A percentile compares a stretch with the other conserved stretches of the same genome.
These are phyloP conservation scores for Scaptomyza reducta DNA, from an alignment of 2,888 invertebrate genomes.

Conservation along the genomic window DNA sequence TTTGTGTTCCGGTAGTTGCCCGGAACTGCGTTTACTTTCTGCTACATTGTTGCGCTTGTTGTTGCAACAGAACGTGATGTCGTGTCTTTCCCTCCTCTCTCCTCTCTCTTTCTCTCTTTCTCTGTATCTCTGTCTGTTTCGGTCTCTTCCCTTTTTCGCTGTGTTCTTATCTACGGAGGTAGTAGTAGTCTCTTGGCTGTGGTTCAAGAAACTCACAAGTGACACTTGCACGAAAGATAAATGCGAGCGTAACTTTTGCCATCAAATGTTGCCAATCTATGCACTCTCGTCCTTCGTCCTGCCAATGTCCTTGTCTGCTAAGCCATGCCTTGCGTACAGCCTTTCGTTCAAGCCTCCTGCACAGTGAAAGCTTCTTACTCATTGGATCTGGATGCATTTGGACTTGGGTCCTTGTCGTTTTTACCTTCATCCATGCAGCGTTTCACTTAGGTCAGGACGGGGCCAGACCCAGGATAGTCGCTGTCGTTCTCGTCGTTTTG, in stretches of 20 bases:
- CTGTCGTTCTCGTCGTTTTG: constrained; percentile 24
- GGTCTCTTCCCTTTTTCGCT: background rate
- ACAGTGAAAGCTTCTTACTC: constrained; percentile 16
- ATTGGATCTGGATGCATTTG: constrained; percentile 35
- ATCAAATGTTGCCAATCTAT: constrained; percentile 79
- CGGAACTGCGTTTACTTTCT: constrained; percentile 27
- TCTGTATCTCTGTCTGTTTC: too few species aligned
- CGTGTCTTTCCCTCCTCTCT: background rate
- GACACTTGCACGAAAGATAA: constrained; percentile 78
- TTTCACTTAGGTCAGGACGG: constrained; percentile 25
- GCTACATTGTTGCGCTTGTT: constrained; percentile 17
- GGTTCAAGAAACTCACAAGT: constrained; percentile 79
- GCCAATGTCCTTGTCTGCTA: constrained; percentile 9
- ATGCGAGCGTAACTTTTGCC: constrained; percentile 77
- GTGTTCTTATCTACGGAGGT: constrained; percentile 28
- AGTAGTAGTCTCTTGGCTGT: constrained; percentile 63
- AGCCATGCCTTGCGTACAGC: constrained; percentile 20
- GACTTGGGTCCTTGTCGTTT: constrained; percentile 23
- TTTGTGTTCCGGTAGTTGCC: constrained; percentile 5
- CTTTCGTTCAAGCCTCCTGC: constrained; percentile 18
- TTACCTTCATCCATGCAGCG: constrained; percentile 33
- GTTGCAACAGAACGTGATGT: constrained; percentile 28
- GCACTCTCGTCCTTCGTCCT: constrained; percentile 24
- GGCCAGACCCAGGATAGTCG: background rate
- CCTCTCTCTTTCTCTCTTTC: background rate